Evolutionary conservation across 92 coral and sea anemone species (phyloP).

Genomic region (Umimayanthus kanabou): DNA sequence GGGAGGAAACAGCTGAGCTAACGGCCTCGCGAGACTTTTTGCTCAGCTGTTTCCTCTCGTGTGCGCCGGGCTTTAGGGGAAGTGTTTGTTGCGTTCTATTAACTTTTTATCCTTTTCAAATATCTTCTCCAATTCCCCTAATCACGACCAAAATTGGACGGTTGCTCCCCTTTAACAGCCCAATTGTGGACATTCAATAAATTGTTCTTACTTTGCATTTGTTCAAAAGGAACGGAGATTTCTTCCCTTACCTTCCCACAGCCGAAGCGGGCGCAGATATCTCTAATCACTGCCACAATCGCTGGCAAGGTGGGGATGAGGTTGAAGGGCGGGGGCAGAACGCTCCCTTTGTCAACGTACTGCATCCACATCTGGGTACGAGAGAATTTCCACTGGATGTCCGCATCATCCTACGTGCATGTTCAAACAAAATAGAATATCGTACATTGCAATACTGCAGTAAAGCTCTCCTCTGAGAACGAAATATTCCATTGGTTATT

Average conservation of each 20-base stretch:
- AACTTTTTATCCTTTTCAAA: too few relatives aligned
- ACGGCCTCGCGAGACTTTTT: too few relatives aligned
- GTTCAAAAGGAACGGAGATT: neutral
- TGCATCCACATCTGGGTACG: conserved; percentile 91
- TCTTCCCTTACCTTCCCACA: neutral
- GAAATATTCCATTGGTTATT: too few relatives aligned
- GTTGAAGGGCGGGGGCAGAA: conserved; percentile 81
- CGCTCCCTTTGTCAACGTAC: conserved; percentile 79
- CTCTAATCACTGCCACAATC: conserved; percentile 12
- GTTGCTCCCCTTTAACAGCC: too few relatives aligned
- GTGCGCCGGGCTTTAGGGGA: too few relatives aligned
- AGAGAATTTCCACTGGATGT: conserved; percentile 88
- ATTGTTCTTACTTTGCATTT: neutral
- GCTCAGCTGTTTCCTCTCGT: too few relatives aligned
- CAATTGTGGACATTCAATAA: neutral
- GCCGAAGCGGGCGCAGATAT: neutral
- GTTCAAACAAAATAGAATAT: too few relatives aligned
- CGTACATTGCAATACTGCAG: neutral
- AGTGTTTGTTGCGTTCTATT: too few relatives aligned
- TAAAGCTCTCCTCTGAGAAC: too few relatives aligned
- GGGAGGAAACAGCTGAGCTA: too few relatives aligned
- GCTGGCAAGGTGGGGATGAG: conserved; percentile 73
- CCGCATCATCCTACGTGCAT: conserved; percentile 75
- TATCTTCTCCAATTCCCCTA: too few relatives aligned
- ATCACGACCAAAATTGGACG: too few relatives aligned